Base-by-base conservation (phyloP, 2,888 invertebrate genomes). In the Therioaphis trifolii region DNA sequence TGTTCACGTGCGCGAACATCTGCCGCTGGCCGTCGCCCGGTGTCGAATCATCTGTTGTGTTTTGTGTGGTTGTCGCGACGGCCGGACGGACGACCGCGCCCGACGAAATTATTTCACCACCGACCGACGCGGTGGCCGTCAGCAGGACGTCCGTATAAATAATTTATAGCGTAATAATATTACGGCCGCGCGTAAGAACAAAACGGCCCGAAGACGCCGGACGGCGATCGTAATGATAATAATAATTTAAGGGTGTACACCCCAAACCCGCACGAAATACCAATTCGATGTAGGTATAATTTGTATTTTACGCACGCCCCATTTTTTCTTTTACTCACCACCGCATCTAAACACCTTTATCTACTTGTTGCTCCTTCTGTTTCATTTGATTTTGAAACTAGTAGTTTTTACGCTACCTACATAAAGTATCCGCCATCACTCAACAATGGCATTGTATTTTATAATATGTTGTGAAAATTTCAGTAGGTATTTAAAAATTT, bases 1-100 rank as follows among this genome's bases (percentile, higher is more conserved):
- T 82, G 82, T 74, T 82, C 82, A 82, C 82, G 82, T 82, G 74
- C 82, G 35, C 35, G 35, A 82, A 82, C 82, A 82, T 82, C 82
- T 82, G 82, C 63, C 63, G 40, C 21, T 21, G 9, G 21, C 43
- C 24, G 40, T 18, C 40, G 43, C 78, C 69, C 58, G 69, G 69
- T 80, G 79, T 66, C 76, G 63, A 63, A 77, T 77, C 76, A 77
- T 49, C 63, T 77, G 76, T 49, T 35, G 4, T 35, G n/a, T n/a
- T n/a, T n/a, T n/a, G n/a, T n/a, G n/a, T n/a, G n/a, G n/a, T n/a
- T 63, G 76, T 46, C 29, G 66, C 29, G 29, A 1, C 61, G 11
- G 46, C 18, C 43, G 43, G n/a, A 21, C 55, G 18, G 74, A 24
- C 46, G 72, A 43, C 61, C 61, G 66, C 46, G 21, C 43, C 55